Conservation (phyloP, 2,888 invertebrate genomes). For the Icerya purchasi region DNA sequence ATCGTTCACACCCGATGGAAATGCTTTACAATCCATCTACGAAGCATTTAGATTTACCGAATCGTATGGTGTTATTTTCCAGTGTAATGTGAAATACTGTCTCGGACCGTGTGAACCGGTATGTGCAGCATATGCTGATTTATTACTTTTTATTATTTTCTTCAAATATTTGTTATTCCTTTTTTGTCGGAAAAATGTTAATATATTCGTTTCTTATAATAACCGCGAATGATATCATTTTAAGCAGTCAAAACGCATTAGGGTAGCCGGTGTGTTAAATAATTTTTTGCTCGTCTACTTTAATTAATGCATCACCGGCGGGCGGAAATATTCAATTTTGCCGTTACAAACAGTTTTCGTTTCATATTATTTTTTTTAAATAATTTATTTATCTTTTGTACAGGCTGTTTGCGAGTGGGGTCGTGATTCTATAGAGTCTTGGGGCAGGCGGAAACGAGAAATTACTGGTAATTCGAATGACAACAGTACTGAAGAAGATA, state of each 20-base stretch:
- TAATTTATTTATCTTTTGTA: slow-evolving; percentile 20
- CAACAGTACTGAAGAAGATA: slow-evolving; percentile 45
- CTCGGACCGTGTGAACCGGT: slow-evolving; percentile 84
- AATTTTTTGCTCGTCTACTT: too few species aligned
- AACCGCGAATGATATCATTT: too few species aligned
- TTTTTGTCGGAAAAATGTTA: neutral
- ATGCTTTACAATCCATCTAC: slow-evolving; percentile 72
- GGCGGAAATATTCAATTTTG: too few species aligned
- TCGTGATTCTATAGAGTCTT: slow-evolving; percentile 69
- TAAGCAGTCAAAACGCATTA: too few species aligned
- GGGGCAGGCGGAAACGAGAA: slow-evolving; percentile 73
- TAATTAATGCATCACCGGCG: too few species aligned
- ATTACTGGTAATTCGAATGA: slow-evolving; percentile 34
- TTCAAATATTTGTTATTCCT: neutral
- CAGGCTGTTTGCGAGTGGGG: slow-evolving; percentile 81
- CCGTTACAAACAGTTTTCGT: too few species aligned
- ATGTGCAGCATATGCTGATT: slow-evolving; percentile 23
- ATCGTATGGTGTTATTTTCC: slow-evolving; percentile 90
- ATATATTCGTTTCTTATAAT: too few species aligned
- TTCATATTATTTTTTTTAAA: too few species aligned
- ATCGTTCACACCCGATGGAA: slow-evolving; percentile 72
- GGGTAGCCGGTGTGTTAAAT: too few species aligned
- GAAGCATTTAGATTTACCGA: slow-evolving; percentile 91
- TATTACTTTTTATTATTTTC: slow-evolving; percentile 1
- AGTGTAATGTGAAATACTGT: slow-evolving; percentile 90